Evolutionary conservation across 2,888 invertebrate genomes (phyloP), one percentile per base, ranked within the genome.

Genomic region (Pseudococcus longispinus): DNA sequence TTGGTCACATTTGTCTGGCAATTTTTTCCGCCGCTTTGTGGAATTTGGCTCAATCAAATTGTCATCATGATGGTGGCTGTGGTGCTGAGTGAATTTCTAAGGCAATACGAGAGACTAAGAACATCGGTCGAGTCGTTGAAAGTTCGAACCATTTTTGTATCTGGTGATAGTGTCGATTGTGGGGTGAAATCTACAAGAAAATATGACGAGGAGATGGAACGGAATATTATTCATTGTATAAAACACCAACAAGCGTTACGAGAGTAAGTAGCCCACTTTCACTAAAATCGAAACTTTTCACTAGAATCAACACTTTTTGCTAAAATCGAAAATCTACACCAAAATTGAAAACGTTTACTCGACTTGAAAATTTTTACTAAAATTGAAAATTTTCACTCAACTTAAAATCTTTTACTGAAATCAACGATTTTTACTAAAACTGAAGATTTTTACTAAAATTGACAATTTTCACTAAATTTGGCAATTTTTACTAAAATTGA

Each of bases 221-320:
- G n/a, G n/a, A 77, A 77, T 77, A 37, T 77, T 26, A 37, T 77
- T n/a, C n/a, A 29, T n/a, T 77, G 77, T 37, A n/a, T 77, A 32
- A 23, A 77, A 37, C 77, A 77, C 20, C 37, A 3, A 4, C 77
- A 77, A 18, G n/a, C n/a, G n/a, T 5, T 77, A 6, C 77, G n/a
- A 1, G n/a, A 77, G 77, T 77, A 77, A 29, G 77, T 77, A 4
- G 26, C 8, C 4, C 37, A 37, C 0, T 37, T 4, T 37, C 0
- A 46, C n/a, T n/a, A n/a, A n/a, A n/a, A n/a, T n/a, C n/a, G n/a
- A n/a, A n/a, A n/a, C n/a, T n/a, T n/a, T n/a, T n/a, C n/a, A n/a
- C n/a, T n/a, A n/a, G n/a, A n/a, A n/a, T n/a, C n/a, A n/a, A n/a
- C n/a, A n/a, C n/a, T n/a, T n/a, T n/a, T n/a, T n/a, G n/a, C n/a